Base-by-base conservation (phyloP, 2,797 vertebrate species). In the Ctenosaura bakeri region DNA sequence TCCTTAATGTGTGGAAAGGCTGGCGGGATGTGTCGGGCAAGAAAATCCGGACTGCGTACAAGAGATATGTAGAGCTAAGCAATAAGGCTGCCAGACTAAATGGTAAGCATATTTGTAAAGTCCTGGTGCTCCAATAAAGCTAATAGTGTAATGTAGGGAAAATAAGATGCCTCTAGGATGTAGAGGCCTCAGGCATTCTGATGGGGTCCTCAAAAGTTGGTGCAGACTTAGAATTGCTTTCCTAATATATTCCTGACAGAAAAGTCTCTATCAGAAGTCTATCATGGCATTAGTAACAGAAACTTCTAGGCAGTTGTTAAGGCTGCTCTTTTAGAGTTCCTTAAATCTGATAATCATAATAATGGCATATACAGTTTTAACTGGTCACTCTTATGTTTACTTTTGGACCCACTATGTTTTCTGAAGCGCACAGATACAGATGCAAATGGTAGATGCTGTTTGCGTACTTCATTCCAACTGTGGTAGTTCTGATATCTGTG, bases 21-120 rank as follows among this genome's bases (percentile, higher is more conserved):
- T 99, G 99, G 99, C 95, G 98, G 81, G 98, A 99, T 66, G 96
- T 96, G 52, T 98, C 98, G 12, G 99, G 99, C 83, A 98, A 97
- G 95, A 90, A 96, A 42, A 97, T 99, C 78, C 98, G 98, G 56
- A 85, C 86, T 24, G 94, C 95, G 88, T 99, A 98, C 96, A 97
- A 97, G 82, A 96, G 97, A 98, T 99, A 99, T 0, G 99, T 99
- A 87, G 96, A 98, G 59, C 96, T 99, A 87, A 98, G 98, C 96
- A 99, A 99, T 97, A 97, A 98, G 95, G 99, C 98, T 20, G 99
- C 99, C 0, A 13, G 3, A 46, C 97, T 98, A 89, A 99, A 99
- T 7, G 98, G 99, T 99, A 97, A 96, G 73, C 13, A 96, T 95
- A 86, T 13, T 35, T 83, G 0, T 0, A 26, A 73, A 1, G 18